Percentiles rank a stretch among this genome's conserved stretches.
Evolutionary conservation across 2,797 vertebrate genomes (phyloP).

Genomic region (Enteromius fasciolatus): DNA sequence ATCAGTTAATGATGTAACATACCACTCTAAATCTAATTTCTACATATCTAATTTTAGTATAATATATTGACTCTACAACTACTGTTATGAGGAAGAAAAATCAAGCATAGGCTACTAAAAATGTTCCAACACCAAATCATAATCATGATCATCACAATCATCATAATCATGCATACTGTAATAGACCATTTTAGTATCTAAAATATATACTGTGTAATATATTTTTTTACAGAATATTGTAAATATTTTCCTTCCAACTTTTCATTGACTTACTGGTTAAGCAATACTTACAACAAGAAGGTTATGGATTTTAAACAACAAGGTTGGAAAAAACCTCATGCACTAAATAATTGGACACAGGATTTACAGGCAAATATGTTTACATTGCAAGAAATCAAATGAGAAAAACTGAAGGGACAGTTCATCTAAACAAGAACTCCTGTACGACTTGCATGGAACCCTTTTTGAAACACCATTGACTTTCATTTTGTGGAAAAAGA

Average conservation of each 20-base stretch:
- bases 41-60: not conserved
- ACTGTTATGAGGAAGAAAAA: not conserved
- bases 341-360: not conserved
- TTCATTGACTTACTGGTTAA: not conserved
- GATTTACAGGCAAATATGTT: not conserved
- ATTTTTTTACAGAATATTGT: not conserved
- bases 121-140: not conserved
- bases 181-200: not conserved
- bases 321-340: not conserved
- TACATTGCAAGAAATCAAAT: not conserved
- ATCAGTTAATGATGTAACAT: not conserved
- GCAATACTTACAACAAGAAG: not conserved
- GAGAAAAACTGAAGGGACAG: not conserved
- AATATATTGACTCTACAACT: not conserved
- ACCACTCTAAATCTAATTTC: not conserved
- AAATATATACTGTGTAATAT: not conserved
- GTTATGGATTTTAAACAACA: not conserved
- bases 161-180: not conserved
- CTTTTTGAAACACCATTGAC: not conserved
- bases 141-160: not conserved
- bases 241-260: not conserved
- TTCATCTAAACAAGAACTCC: not conserved
- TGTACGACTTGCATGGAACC: not conserved
- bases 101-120: not conserved
- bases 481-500: not conserved